Evolutionary conservation across 2,888 invertebrate genomes (phyloP).

Genomic region (Cryptus viduatorius): DNA sequence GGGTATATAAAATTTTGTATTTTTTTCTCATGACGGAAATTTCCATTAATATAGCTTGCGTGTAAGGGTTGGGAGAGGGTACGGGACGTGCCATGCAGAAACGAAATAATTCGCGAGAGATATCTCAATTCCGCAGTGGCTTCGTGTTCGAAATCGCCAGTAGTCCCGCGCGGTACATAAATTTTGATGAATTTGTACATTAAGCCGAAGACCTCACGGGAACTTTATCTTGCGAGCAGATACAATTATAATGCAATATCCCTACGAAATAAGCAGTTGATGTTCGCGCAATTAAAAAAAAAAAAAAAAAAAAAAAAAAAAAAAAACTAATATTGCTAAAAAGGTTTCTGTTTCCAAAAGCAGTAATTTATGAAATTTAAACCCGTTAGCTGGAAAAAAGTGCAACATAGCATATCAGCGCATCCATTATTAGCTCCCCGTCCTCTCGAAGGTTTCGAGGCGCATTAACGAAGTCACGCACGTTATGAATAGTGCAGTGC

Average conservation of each 20-base stretch:
- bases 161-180: not conserved
- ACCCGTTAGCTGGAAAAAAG: no score
- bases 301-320: not conserved
- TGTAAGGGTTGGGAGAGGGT: constrained; percentile 27
- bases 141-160: constrained; percentile 3
- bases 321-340: not conserved
- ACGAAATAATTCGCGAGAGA: constrained; percentile 54
- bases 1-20: not conserved
- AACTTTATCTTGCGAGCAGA: not conserved
- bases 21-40: constrained; percentile 50
- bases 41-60: constrained; percentile 62
- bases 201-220: not conserved
- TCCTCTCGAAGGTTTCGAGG: not conserved
- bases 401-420: not conserved
- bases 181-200: not conserved
- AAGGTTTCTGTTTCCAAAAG: not conserved
- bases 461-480: not conserved
- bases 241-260: not conserved
- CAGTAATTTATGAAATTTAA: not conserved
- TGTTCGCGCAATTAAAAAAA: not conserved
- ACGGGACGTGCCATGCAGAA: constrained; percentile 26
- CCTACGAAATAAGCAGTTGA: not conserved
- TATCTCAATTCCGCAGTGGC: constrained; percentile 44
- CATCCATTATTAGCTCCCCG: not conserved
- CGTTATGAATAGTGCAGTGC: not conserved